A percentile compares a stretch with the other conserved stretches of the same genome.
These are phyloP conservation scores for Neodiprion virginianus DNA, from an alignment of 1,140 invertebrate species.

Conservation along the genomic window DNA sequence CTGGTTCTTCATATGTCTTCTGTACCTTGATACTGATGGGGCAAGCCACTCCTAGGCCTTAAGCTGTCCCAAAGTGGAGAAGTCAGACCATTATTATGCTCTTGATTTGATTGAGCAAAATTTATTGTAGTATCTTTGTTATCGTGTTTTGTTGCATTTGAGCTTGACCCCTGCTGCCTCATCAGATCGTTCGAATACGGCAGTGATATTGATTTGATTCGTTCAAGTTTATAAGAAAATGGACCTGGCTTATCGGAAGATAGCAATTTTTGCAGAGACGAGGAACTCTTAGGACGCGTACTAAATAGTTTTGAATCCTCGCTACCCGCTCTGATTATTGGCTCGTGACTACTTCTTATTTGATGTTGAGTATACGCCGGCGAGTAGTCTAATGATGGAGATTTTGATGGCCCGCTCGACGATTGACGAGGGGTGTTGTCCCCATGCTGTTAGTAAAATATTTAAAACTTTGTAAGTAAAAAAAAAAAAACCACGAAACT, in stretches of 20 bases:
- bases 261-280: slow-evolving; percentile 39
- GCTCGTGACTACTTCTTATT: slow-evolving; percentile 34
- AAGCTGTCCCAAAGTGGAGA: slow-evolving; percentile 52
- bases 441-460: slow-evolving; percentile 57
- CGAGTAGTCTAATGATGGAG: slow-evolving; percentile 43
- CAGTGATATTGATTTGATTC: slow-evolving; percentile 49
- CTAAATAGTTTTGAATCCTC: slow-evolving; percentile 41
- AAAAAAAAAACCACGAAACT: background rate
- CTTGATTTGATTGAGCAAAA: slow-evolving; percentile 33
- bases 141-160: slow-evolving; percentile 25
- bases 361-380: slow-evolving; percentile 40
- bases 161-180: slow-evolving; percentile 34
- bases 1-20: slow-evolving; percentile 45
- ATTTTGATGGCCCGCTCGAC: slow-evolving; percentile 41
- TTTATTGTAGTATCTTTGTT: slow-evolving; percentile 35
- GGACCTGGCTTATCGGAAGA: slow-evolving; percentile 37
- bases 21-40: slow-evolving; percentile 59
- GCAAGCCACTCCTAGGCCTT: slow-evolving; percentile 49
- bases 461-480: slow-evolving; percentile 44
- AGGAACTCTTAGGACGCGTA: slow-evolving; percentile 32
- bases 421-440: slow-evolving; percentile 41
- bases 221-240: slow-evolving; percentile 46
- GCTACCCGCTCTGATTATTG: slow-evolving; percentile 31
- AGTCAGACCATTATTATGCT: slow-evolving; percentile 43
- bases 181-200: slow-evolving; percentile 47